These are phyloP conservation scores for Apomyelois bistriatella DNA, from an alignment of 2,888 invertebrate genomes.

Conservation along the genomic window DNA sequence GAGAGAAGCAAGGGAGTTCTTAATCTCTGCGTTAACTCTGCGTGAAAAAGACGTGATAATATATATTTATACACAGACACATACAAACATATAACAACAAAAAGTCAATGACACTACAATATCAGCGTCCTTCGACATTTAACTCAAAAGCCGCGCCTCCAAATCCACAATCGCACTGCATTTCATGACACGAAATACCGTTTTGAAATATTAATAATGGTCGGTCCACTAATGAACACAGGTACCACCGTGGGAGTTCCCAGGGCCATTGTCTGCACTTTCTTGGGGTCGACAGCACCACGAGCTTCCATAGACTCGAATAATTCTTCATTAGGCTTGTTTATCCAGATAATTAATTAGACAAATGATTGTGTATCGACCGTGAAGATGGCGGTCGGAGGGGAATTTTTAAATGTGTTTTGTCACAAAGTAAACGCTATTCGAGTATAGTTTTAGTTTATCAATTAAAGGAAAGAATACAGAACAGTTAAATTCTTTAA, in stretches of 20 bases:
- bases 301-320: conserved; percentile 21
- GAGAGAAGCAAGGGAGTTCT: too few relatives aligned
- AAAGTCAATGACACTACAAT: not conserved
- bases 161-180: conserved; percentile 16
- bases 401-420: not conserved
- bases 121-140: not conserved
- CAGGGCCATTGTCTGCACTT: conserved; percentile 43
- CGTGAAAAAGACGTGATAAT: too few relatives aligned
- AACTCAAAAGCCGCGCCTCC: not conserved
- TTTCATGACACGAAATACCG: conserved; percentile 56
- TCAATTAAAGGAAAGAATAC: too few relatives aligned
- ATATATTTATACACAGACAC: too few relatives aligned
- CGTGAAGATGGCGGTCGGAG: not conserved
- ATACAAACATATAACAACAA: not conserved
- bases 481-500: too few relatives aligned
- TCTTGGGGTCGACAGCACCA: conserved; percentile 19
- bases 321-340: conserved; percentile 65
- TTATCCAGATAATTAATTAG: conserved; percentile 70
- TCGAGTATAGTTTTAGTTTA: too few relatives aligned
- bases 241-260: conserved; percentile 57
- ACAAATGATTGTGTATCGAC: conserved; percentile 19
- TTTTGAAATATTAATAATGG: conserved; percentile 73
- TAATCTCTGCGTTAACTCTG: too few relatives aligned
- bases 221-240: conserved; percentile 59
- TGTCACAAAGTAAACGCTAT: not conserved